These are phyloP conservation scores for Aegithalos caudatus DNA, from an alignment of 2,113 vertebrate genomes.

Conservation along the genomic window DNA sequence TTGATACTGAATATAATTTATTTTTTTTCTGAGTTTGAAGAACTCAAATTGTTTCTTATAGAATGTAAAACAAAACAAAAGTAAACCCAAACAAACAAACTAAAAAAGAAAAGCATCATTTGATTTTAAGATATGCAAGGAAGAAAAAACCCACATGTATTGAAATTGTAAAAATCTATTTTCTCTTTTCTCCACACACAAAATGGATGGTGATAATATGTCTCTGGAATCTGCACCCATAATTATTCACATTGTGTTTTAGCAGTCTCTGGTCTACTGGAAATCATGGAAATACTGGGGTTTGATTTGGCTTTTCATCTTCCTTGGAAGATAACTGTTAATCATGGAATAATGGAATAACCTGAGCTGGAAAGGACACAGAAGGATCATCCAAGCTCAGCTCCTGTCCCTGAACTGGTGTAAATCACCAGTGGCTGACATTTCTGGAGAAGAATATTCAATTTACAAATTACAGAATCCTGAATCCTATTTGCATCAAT, in stretches of 20 bases:
- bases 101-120: background rate
- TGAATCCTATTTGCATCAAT: background rate
- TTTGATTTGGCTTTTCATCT: background rate
- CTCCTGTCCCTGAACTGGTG: background rate
- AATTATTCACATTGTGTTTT: background rate
- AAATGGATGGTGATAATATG: background rate
- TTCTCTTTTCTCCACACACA: background rate
- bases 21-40: conserved; percentile 9
- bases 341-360: background rate
- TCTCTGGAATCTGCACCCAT: background rate
- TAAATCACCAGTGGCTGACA: background rate
- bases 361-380: background rate
- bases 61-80: background rate
- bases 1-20: conserved; percentile 43
- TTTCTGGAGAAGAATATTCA: background rate
- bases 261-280: background rate
- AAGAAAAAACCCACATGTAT: background rate
- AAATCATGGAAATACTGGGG: background rate
- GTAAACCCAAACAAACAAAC: background rate
- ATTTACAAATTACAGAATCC: background rate
- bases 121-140: background rate
- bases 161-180: background rate
- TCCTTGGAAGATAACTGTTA: background rate
- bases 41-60: background rate
- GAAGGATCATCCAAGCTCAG: background rate